Percentiles rank a stretch among this genome's conserved stretches.
Evolutionary conservation across 1,140 invertebrate genomes (phyloP).

Genomic region (Formica exsecta): DNA sequence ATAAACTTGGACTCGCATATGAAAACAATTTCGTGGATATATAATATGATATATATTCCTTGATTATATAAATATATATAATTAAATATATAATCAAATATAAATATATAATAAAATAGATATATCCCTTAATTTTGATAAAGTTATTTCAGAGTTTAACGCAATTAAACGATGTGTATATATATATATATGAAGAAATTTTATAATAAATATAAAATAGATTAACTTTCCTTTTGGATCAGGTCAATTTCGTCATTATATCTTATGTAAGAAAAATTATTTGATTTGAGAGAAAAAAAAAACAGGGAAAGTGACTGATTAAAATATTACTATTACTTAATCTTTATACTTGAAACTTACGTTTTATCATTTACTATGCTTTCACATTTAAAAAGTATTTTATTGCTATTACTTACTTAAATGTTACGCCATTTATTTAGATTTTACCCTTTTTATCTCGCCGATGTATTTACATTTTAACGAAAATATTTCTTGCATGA

Average conservation of each 20-base stretch:
- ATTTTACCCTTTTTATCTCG: too few species aligned
- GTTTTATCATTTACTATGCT: neutral
- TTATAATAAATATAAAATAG: neutral
- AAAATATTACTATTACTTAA: neutral
- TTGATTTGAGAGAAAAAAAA: neutral
- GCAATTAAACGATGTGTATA: neutral
- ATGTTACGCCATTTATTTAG: neutral
- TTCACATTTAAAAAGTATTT: neutral
- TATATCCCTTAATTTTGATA: neutral
- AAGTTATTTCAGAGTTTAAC: slow-evolving; percentile 2
- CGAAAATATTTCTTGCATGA: too few species aligned
- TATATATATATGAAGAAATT: neutral
- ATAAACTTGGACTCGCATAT: slow-evolving; percentile 19
- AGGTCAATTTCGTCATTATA: neutral
- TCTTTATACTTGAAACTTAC: neutral
- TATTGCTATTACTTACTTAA: neutral
- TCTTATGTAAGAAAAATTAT: neutral
- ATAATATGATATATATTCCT: neutral
- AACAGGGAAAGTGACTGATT: neutral
- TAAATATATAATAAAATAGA: too few species aligned
- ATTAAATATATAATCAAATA: too few species aligned
- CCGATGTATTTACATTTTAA: too few species aligned
- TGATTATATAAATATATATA: neutral
- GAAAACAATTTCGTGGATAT: slow-evolving; percentile 27
- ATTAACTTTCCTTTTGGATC: neutral